These are phyloP conservation scores for Turdus rufiventris DNA, from an alignment of 2,113 vertebrate genomes.

Conservation along the genomic window DNA sequence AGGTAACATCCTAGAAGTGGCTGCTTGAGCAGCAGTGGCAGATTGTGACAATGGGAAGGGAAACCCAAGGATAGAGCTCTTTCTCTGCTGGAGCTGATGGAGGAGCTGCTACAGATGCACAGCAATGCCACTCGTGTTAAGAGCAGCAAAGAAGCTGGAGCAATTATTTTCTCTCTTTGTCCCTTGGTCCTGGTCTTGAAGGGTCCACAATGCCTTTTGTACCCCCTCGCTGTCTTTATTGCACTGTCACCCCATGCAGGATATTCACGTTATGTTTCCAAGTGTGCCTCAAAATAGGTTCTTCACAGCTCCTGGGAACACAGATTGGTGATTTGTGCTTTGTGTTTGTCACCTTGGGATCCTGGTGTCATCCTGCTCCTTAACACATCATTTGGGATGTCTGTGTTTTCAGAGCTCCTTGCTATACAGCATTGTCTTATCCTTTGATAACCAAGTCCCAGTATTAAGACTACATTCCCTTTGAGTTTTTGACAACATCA, in stretches of 20 bases:
- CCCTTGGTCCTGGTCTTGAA: neutral
- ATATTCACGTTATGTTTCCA: rapidly evolving
- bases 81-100: neutral
- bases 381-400: neutral
- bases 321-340: neutral
- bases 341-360: neutral
- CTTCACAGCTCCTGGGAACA: neutral
- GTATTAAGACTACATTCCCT: neutral
- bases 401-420: neutral
- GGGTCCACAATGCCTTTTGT: neutral
- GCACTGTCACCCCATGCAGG: neutral
- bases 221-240: neutral
- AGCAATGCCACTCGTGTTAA: neutral
- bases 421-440: neutral
- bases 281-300: neutral
- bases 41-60: neutral
- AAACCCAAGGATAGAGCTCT: neutral
- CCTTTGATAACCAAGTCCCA: neutral
- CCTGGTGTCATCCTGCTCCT: neutral
- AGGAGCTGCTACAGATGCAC: neutral
- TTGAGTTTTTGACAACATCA: neutral
- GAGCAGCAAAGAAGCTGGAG: neutral
- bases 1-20: rapidly evolving
- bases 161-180: neutral
- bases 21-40: neutral